Conservation (phyloP, 2,888 invertebrate genomes). For the Hyposoter dolosus region DNA sequence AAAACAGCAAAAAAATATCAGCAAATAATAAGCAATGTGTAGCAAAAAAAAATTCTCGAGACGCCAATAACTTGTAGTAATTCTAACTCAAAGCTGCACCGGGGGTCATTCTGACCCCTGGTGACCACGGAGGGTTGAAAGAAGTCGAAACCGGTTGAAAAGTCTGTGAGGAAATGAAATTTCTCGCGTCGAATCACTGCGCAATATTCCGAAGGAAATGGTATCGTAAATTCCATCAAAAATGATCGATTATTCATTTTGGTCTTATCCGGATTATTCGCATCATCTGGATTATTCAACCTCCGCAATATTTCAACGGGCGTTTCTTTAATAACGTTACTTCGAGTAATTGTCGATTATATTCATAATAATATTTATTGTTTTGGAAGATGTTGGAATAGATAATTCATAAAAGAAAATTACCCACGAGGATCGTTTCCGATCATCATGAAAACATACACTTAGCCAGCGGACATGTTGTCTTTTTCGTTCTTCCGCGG, state of each 20-base stretch:
- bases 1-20: too few species aligned
- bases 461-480: conserved; percentile 14
- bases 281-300: not conserved
- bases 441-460: conserved; percentile 19
- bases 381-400: conserved; percentile 3
- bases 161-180: not conserved
- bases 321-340: not conserved
- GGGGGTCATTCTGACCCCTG: too few species aligned
- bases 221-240: not conserved
- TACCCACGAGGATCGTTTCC: not conserved
- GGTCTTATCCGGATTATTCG: not conserved
- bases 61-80: too few species aligned
- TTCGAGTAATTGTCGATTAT: conserved; percentile 21
- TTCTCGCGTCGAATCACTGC: not conserved
- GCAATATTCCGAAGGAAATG: not conserved
- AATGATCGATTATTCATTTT: not conserved
- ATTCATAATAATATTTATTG: not conserved
- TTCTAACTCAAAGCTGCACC: too few species aligned
- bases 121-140: too few species aligned
- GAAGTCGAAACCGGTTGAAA: not conserved
- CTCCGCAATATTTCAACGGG: not conserved
- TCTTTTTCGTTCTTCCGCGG: not conserved
- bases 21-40: too few species aligned
- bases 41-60: too few species aligned
- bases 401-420: conserved; percentile 37